Evolutionary conservation across 2,888 invertebrate species (phyloP).

Genomic region (Sesamia inferens): DNA sequence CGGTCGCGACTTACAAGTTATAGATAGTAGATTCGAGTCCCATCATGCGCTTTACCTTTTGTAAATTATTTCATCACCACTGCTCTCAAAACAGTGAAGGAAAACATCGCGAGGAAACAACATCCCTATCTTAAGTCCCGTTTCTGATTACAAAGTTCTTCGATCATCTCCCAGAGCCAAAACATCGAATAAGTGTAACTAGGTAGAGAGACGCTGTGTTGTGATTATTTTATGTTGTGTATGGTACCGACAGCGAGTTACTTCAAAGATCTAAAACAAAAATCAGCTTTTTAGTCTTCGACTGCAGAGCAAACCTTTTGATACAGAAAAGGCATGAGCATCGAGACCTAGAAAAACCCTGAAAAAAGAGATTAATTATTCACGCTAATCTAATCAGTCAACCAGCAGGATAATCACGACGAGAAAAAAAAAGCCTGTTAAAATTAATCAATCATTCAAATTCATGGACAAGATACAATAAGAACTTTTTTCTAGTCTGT

Average conservation of each 20-base stretch:
- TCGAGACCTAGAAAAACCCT: neutral
- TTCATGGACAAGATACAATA: slow-evolving; percentile 14
- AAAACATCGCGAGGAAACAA: no score
- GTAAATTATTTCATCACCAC: no score
- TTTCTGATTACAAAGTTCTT: no score
- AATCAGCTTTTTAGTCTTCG: neutral
- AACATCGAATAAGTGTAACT: no score
- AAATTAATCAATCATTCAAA: slow-evolving; percentile 4
- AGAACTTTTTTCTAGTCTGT: neutral
- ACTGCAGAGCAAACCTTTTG: neutral
- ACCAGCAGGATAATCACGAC: slow-evolving; percentile 2
- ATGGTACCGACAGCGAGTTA: slow-evolving; percentile 48
- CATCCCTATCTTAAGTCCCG: no score
- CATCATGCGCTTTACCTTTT: no score
- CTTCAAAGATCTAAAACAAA: neutral
- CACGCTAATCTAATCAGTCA: slow-evolving; percentile 13
- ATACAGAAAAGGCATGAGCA: no score
- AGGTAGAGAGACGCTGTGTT: no score
- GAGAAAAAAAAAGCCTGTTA: neutral
- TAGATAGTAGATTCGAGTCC: no score
- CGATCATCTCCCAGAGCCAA: no score
- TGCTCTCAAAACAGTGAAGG: no score
- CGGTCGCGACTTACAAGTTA: no score
- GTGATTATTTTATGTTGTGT: slow-evolving; percentile 57
- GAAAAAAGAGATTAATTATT: slow-evolving; percentile 1